A percentile compares a stretch with the other conserved stretches of the same genome.
Evolutionary conservation across 2,888 invertebrate species (phyloP).

Genomic region (Orthosia gracilis): DNA sequence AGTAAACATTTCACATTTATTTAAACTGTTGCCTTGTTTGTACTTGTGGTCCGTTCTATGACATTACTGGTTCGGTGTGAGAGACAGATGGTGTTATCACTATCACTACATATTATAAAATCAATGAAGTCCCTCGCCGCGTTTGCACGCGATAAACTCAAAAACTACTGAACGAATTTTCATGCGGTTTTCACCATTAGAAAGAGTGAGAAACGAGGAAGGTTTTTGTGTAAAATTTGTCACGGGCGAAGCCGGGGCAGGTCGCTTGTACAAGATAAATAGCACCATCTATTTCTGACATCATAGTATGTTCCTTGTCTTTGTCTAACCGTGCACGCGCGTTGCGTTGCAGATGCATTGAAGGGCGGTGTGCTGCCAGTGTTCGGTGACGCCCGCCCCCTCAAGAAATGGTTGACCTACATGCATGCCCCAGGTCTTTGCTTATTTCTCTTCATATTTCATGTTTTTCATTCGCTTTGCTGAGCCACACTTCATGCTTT

Average conservation of each 20-base stretch:
- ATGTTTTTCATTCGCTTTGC: conserved; percentile 39
- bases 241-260: no score
- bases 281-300: conserved; percentile 8
- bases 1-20: conserved; percentile 2
- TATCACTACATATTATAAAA: no score
- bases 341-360: conserved; percentile 88
- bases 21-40: conserved; percentile 6
- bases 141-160: no score
- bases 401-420: conserved; percentile 91
- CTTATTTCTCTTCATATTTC: conserved; percentile 82
- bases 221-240: no score
- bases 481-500: conserved; percentile 35
- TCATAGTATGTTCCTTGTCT: conserved; percentile 16
- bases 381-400: conserved; percentile 84
- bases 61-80: conserved; percentile 5
- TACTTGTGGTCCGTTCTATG: conserved; percentile 30
- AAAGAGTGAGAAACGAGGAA: no score
- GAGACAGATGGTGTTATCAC: conserved; percentile 7
- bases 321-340: conserved; percentile 72
- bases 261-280: no score
- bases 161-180: no score
- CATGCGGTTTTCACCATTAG: no score
- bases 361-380: conserved; percentile 85
- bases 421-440: conserved; percentile 90
- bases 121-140: no score